Evolutionary conservation across 92 coral and sea anemone genomes (phyloP), one percentile per base, ranked within the genome.

Genomic region (Bergia puertoricense): DNA sequence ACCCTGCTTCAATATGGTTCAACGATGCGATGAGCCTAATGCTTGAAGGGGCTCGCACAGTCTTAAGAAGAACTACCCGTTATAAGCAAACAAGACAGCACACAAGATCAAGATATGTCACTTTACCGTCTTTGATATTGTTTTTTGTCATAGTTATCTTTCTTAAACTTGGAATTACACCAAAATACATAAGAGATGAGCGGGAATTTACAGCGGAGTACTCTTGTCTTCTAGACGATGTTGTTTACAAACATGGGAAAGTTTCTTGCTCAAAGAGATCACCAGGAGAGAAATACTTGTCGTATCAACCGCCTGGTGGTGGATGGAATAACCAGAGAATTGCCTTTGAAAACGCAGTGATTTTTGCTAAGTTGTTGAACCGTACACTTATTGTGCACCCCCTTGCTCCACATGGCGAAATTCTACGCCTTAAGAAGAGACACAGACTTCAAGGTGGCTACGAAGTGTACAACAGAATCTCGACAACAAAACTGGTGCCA

Each of bases 241-340:
- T 82, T 18, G 77, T 89, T 69, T 91, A 92, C 59, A 72, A 86
- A 45, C 83, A 89, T 46, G 98, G 98, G 44, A 89, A 80, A 76
- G 50, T 89, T 4, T 89, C 85, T 30, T 96, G 97, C 74, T 79
- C 41, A 37, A 76, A 81, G n/a, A 42, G 66, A 3, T 85, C 73
- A 72, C 8, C 44, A 36, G 67, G 79, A 46, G 78, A 71, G 48
- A 95, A 89, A 76, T 97, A 94, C 77, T 82, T 97, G 86, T 91
- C 98, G 42, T 97, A 97, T 85, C 98, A 95, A 81, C 99, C 99
- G 6, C 99, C 99, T 11, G 98, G 97, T 10, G 99, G 99, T 16
- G 99, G 99, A 40, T 97, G 99, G 99, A 97, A 97, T 80, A 97
- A 97, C 85, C 99, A 97, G 86, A 94, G 99, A 73, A 89, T 97